A percentile compares a stretch with the other conserved stretches of the same genome.
These are phyloP conservation scores for Ptychoptera contaminata DNA, from an alignment of 2,888 invertebrate genomes.

Conservation along the genomic window DNA sequence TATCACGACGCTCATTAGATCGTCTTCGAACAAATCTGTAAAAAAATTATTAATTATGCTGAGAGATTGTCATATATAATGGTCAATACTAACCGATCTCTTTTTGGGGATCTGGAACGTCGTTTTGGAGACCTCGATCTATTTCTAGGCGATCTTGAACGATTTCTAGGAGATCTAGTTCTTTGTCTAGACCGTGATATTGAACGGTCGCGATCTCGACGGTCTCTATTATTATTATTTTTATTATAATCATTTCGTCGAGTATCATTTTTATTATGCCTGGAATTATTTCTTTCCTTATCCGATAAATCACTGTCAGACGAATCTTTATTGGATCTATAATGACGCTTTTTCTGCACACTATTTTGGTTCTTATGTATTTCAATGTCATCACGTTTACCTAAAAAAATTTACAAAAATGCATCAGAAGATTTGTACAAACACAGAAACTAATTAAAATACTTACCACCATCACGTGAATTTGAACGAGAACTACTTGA, in stretches of 20 bases:
- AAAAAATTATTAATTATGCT: too few species aligned
- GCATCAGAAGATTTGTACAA: slow-evolving; percentile 2
- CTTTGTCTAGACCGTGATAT: not conserved
- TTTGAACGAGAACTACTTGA: slow-evolving; percentile 4
- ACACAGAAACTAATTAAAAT: too few species aligned
- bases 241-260: slow-evolving; percentile 15
- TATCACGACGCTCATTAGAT: not conserved
- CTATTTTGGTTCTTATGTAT: slow-evolving; percentile 62
- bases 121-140: slow-evolving; percentile 20
- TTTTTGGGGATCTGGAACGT: slow-evolving; percentile 26
- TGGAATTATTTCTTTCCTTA: slow-evolving; percentile 17
- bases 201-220: slow-evolving; percentile 1
- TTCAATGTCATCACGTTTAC: slow-evolving; percentile 40
- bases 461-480: not conserved
- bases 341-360: slow-evolving; percentile 77
- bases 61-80: too few species aligned
- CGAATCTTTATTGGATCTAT: slow-evolving; percentile 72
- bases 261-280: slow-evolving; percentile 3
- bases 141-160: slow-evolving; percentile 23
- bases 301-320: slow-evolving; percentile 41
- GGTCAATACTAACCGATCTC: slow-evolving; percentile 18
- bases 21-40: not conserved
- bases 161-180: slow-evolving; percentile 10
- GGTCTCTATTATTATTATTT: slow-evolving; percentile 6
- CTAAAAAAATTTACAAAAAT: slow-evolving; percentile 11